These are phyloP conservation scores for Bolborhynchus lineola DNA, from an alignment of 2,113 vertebrate species.

Conservation along the genomic window DNA sequence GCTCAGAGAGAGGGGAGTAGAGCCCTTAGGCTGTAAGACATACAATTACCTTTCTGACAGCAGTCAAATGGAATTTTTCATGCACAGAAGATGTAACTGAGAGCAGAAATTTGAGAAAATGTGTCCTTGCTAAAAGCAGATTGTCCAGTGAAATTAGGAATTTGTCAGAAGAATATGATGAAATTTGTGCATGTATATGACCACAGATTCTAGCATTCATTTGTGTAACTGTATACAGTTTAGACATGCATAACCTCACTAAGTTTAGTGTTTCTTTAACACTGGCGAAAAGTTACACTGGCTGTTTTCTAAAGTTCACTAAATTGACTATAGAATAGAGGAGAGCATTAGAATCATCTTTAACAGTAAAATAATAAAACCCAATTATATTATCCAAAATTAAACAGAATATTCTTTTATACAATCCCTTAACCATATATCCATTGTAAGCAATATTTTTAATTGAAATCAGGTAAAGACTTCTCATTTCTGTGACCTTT, in stretches of 20 bases:
- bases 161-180: not conserved
- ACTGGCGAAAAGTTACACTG: not conserved
- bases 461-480: not conserved
- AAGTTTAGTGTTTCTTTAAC: not conserved
- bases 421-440: not conserved
- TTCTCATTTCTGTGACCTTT: not conserved
- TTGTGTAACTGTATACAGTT: not conserved
- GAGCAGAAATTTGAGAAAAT: not conserved
- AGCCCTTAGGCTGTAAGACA: not conserved
- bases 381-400: not conserved
- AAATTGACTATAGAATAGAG: not conserved
- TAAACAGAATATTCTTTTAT: not conserved
- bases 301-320: not conserved
- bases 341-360: not conserved
- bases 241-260: not conserved
- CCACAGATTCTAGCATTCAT: not conserved
- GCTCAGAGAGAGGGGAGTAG: not conserved
- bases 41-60: constrained; percentile 2
- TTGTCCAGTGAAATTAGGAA: not conserved
- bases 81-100: not conserved
- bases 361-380: not conserved
- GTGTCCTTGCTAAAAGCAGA: not conserved
- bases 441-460: not conserved
- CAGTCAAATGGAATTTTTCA: constrained; percentile 34
- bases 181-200: not conserved